Evolutionary conservation across 2,797 vertebrate genomes (phyloP).

Genomic region (Peromyscus attwateri): DNA sequence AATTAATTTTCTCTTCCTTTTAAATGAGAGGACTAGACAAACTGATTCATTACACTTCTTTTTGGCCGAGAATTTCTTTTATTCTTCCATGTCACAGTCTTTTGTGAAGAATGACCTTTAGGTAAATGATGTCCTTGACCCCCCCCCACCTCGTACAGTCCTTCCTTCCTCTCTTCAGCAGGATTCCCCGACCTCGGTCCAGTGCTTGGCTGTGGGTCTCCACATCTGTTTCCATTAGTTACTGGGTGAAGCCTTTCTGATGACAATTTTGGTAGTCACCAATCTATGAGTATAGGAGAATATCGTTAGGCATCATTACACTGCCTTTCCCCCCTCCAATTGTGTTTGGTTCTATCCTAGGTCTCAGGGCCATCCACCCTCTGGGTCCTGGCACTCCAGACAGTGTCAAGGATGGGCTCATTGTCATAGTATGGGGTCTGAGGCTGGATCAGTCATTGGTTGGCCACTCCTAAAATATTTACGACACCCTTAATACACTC

Average conservation of each 20-base stretch:
- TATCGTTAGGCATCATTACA: not conserved
- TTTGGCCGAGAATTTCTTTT: constrained; percentile 21
- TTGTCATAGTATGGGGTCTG: not conserved
- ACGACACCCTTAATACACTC: not conserved
- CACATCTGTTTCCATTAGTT: not conserved
- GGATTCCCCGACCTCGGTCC: not conserved
- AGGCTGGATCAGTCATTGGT: not conserved
- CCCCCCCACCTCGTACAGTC: not conserved
- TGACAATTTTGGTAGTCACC: not conserved
- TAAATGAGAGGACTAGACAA: not conserved
- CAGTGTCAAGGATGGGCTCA: not conserved
- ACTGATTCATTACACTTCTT: not conserved
- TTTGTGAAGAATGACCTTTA: not conserved
- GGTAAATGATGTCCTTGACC: not conserved
- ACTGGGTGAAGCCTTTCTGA: not conserved
- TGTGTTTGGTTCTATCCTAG: not conserved
- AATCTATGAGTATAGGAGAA: not conserved
- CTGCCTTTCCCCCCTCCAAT: not conserved
- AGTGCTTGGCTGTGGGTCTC: not conserved
- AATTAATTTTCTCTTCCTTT: constrained; percentile 11
- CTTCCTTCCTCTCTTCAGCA: not conserved
- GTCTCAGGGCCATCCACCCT: no score
- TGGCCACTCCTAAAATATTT: not conserved
- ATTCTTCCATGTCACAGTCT: not conserved
- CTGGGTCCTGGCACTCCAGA: not conserved